Conservation (phyloP, 2,797 vertebrate genomes). For the Mormyrops boulengeri region DNA sequence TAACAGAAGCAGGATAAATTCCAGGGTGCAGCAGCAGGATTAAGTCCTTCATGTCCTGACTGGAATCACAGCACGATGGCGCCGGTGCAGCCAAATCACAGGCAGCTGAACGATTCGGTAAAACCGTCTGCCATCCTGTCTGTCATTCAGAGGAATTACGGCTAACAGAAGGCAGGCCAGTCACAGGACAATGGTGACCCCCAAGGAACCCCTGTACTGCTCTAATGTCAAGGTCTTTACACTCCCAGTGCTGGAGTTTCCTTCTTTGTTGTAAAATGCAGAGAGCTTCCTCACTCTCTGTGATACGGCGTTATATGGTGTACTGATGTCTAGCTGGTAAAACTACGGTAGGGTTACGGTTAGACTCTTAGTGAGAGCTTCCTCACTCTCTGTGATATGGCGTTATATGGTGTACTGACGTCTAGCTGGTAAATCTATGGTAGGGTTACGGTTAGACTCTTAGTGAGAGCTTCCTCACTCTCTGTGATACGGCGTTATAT, state of each 20-base stretch:
- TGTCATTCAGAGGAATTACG: constrained; percentile 49
- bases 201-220: constrained; percentile 41
- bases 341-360: constrained; percentile 27
- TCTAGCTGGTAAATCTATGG: constrained; percentile 62
- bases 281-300: not conserved
- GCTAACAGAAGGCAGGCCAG: constrained; percentile 58
- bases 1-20: constrained; percentile 63
- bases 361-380: not conserved
- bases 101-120: constrained; percentile 61
- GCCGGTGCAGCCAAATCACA: constrained; percentile 61
- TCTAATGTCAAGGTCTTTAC: not conserved
- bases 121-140: constrained; percentile 48
- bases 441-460: not conserved
- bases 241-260: not conserved
- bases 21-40: constrained; percentile 57
- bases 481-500: not conserved
- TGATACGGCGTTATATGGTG: not conserved
- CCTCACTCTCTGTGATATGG: not conserved
- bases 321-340: constrained; percentile 58
- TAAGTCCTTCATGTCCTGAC: constrained; percentile 64
- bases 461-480: not conserved
- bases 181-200: constrained; percentile 49
- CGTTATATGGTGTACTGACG: not conserved
- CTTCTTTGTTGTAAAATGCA: not conserved
- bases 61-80: constrained; percentile 65